Base-by-base conservation (phyloP, 2,797 vertebrate genomes). In the Sebastes miniatus region DNA sequence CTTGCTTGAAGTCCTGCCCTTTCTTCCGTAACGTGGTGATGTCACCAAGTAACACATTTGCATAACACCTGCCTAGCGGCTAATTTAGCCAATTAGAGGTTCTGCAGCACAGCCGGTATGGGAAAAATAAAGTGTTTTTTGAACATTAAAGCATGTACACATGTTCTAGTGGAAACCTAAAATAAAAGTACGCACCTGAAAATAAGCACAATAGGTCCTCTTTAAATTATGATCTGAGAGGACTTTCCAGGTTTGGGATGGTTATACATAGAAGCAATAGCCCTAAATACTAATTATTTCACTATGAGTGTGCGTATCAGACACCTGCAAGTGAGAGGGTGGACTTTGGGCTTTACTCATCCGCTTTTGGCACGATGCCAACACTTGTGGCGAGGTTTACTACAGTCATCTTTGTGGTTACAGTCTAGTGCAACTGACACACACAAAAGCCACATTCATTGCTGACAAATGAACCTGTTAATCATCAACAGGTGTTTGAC, bases 261-360 rank as follows among this genome's bases (percentile, higher is more conserved):
- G 16, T 50, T 54, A 20, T 39, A 10, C 14, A 20, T 9, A 31
- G 32, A 31, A 66, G 24, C 43, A 58, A n/a, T 2, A n/a, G 22
- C 20, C 50, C n/a, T 14, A 24, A 47, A 47, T 73, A 25, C 32
- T 6, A 65, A 10, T 54, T 9, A 39, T 36, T 20, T 31, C 5
- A 32, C 5, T 50, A 32, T 13, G 22, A 24, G 6, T 36, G 8
- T 66, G 27, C 9, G 14, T 67, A 43, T 59, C 34, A 47, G 61
- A 31, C 63, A 71, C 36, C 36, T 69, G 25, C 31, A 31, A 18
- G 22, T 32, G 6, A 63, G 32, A 63, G 24, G 6, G 12, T 84
- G 80, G 74, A 77, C 80, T 86, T 85, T 87, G 84, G 29, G 13
- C 73, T 82, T 80, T 57, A 67, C 8, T 79, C 22, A 67, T 63